These are phyloP conservation scores for Strigamia crassipes DNA, from an alignment of 2,888 invertebrate genomes.

Conservation along the genomic window DNA sequence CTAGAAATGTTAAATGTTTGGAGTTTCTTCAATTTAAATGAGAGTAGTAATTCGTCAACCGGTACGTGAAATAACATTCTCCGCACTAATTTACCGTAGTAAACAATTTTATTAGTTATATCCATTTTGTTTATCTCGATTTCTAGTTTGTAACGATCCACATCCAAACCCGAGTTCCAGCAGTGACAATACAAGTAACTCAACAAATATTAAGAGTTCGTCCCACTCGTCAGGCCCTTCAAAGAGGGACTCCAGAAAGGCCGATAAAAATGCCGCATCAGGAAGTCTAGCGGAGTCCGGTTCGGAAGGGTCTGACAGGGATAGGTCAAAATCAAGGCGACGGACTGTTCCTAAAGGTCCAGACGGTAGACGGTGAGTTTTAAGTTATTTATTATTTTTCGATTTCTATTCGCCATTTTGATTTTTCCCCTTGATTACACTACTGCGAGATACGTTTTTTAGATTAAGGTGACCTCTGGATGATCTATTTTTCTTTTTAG, in stretches of 20 bases:
- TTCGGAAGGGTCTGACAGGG: neutral
- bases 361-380: neutral
- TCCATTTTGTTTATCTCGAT: neutral
- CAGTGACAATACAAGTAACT: neutral
- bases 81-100: neutral
- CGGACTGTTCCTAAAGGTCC: neutral
- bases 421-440: neutral
- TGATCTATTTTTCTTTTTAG: neutral
- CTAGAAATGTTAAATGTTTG: neutral
- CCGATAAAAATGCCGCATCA: neutral
- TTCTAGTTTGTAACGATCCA: neutral
- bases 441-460: neutral
- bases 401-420: neutral
- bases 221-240: neutral
- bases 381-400: neutral
- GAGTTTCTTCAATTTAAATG: neutral
- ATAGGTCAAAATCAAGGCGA: neutral
- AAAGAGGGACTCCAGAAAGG: neutral
- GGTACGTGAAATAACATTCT: neutral
- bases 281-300: neutral
- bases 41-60: neutral
- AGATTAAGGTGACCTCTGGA: slow-evolving; percentile 4
- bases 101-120: neutral
- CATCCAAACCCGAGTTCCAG: neutral
- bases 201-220: neutral